Evolutionary conservation across 1,140 invertebrate genomes (phyloP).

Genomic region (Chrysopa pallens): DNA sequence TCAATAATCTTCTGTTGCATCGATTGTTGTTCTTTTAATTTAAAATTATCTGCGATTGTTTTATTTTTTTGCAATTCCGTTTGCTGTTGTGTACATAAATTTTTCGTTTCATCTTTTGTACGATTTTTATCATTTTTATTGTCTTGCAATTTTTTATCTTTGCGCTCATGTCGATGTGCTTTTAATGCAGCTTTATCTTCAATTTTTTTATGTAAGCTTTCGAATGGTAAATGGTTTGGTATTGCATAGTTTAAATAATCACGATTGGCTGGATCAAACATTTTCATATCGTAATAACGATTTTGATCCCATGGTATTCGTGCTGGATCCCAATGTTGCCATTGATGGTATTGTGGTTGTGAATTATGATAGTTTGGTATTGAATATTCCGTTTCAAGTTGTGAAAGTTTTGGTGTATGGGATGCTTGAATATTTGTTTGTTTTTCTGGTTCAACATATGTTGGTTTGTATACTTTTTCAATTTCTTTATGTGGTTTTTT

Average conservation of each 20-base stretch:
- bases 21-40: not conserved
- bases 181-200: conserved; percentile 15
- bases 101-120: not conserved
- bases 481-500: conserved; percentile 20
- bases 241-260: conserved; percentile 15
- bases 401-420: not conserved
- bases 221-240: conserved; percentile 13
- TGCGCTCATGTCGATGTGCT: conserved; percentile 18
- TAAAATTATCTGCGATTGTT: not conserved
- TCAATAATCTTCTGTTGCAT: not conserved
- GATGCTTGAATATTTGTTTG: not conserved
- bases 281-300: conserved; percentile 23
- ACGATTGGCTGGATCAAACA: conserved; percentile 14
- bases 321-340: conserved; percentile 33
- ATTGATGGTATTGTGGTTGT: conserved; percentile 37
- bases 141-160: not conserved
- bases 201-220: conserved; percentile 10
- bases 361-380: conserved; percentile 37
- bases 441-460: not conserved
- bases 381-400: not conserved
- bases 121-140: conserved; percentile 20
- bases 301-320: conserved; percentile 27
- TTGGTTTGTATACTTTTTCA: conserved; percentile 19
- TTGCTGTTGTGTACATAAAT: not conserved
- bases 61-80: not conserved